Percentiles rank a stretch among this genome's conserved stretches.
phyloP scores from a whole-genome alignment of 2,113 vertebrate species.

The Petromus typicus region DNA sequence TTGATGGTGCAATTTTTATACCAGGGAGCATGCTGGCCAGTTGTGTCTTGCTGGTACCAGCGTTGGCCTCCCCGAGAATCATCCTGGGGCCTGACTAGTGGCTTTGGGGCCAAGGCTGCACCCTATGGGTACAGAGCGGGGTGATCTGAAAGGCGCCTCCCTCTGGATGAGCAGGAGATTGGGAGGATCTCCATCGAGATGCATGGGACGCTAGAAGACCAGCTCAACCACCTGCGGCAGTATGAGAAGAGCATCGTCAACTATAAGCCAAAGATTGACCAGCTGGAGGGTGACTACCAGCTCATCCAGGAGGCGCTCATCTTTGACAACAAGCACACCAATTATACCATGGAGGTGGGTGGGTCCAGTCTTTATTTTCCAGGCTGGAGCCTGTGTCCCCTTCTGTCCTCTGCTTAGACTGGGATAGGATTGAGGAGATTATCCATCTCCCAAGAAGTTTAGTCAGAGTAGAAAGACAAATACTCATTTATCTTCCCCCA shows the following conservation, averaged over 20 bases:
- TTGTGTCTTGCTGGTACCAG: not conserved
- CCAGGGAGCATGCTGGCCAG: not conserved
- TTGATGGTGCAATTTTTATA: not conserved
- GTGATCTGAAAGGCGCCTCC: not conserved
- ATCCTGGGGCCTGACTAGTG: not conserved
- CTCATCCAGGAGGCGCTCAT: slow-evolving; percentile 98
- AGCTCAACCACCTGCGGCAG: slow-evolving; percentile 96
- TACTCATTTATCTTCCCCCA: not conserved
- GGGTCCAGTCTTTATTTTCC: not conserved
- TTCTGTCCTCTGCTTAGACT: not conserved
- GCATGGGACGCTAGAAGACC: slow-evolving; percentile 98
- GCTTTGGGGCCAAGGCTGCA: not conserved
- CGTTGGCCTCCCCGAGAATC: not conserved
- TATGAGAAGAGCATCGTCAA: slow-evolving; percentile 99
- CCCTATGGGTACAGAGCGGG: not conserved
- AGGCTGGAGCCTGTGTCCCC: rapidly evolving
- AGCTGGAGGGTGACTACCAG: slow-evolving; percentile 98
- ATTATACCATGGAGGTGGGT: slow-evolving; percentile 99
- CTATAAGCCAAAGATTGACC: slow-evolving; percentile 99
- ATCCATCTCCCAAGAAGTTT: not conserved
- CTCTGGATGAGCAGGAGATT: slow-evolving; percentile 91
- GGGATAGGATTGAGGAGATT: too few species aligned
- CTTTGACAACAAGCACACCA: slow-evolving; percentile 99
- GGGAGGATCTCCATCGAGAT: slow-evolving; percentile 99
- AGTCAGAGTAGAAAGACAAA: not conserved